A percentile compares a stretch with the other conserved stretches of the same genome.
Evolutionary conservation across 2,888 invertebrate species (phyloP).

Genomic region (Callyntrura guangdongensis): DNA sequence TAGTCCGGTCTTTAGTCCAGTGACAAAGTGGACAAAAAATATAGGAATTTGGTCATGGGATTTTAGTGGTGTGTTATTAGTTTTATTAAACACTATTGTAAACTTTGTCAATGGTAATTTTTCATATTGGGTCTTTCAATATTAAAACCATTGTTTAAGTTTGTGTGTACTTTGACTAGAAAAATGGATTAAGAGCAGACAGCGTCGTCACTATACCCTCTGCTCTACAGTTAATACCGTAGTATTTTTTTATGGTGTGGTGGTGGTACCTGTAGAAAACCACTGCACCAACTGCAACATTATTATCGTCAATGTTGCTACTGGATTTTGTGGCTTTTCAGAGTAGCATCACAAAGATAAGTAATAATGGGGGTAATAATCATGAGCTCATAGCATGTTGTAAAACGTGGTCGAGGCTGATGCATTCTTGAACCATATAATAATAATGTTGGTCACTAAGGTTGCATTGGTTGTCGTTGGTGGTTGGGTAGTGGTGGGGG

Average conservation of each 20-base stretch:
- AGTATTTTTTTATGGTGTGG: background rate
- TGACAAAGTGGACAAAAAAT: too few species aligned
- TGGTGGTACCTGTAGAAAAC: background rate
- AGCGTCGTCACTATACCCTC: background rate
- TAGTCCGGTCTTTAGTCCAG: too few species aligned
- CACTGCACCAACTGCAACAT: slow-evolving; percentile 18
- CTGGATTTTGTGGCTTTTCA: slow-evolving; percentile 61
- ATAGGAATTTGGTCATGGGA: too few species aligned
- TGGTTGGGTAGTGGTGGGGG: background rate
- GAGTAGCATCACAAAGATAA: slow-evolving; percentile 18
- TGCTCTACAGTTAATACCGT: background rate
- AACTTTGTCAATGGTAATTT: too few species aligned
- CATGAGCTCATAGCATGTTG: slow-evolving; percentile 25
- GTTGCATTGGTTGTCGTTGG: slow-evolving; percentile 37
- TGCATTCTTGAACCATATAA: slow-evolving; percentile 22
- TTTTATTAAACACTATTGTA: too few species aligned
- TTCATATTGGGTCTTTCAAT: too few species aligned
- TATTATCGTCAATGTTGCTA: slow-evolving; percentile 35
- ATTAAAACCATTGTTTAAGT: too few species aligned
- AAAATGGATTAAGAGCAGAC: background rate
- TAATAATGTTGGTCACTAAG: slow-evolving; percentile 34
- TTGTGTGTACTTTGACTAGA: too few species aligned
- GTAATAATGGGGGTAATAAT: slow-evolving; percentile 46
- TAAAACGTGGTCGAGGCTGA: slow-evolving; percentile 56
- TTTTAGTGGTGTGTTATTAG: too few species aligned